Percentiles rank a stretch among this genome's conserved stretches.
Evolutionary conservation across 2,888 invertebrate species (phyloP).

Genomic region (Cataglyphis albicans): DNA sequence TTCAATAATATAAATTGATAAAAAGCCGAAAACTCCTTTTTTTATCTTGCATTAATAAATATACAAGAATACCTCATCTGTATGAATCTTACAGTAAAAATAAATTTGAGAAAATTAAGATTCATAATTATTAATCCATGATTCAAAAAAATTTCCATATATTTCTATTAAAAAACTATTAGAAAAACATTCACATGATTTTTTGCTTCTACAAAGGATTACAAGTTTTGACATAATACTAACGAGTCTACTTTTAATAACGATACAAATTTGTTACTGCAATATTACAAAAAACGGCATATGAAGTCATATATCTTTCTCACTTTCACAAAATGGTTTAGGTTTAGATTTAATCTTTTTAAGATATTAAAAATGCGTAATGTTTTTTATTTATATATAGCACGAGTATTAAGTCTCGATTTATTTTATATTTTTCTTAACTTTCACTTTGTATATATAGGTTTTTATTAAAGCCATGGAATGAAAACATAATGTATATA

Average conservation of each 20-base stretch:
- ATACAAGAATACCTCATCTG: background rate
- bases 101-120: background rate
- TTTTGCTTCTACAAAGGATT: background rate
- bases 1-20: background rate
- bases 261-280: slow-evolving; percentile 1
- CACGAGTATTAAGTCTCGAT: slow-evolving; percentile 6
- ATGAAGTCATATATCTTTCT: background rate
- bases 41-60: background rate
- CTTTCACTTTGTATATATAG: slow-evolving; percentile 7
- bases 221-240: background rate
- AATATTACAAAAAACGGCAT: slow-evolving; percentile 12
- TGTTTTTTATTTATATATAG: slow-evolving; percentile 1
- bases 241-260: background rate
- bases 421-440: slow-evolving; percentile 24
- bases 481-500: slow-evolving; percentile 6
- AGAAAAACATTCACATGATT: background rate
- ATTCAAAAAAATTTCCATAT: background rate
- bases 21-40: background rate
- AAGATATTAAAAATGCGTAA: background rate
- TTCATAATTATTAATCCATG: background rate
- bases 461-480: slow-evolving; percentile 1
- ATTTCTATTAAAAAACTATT: too few species aligned
- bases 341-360: background rate
- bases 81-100: background rate
- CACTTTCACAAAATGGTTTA: background rate